Base-by-base conservation (phyloP, 2,797 vertebrate genomes). In the Onychomys torridus region DNA sequence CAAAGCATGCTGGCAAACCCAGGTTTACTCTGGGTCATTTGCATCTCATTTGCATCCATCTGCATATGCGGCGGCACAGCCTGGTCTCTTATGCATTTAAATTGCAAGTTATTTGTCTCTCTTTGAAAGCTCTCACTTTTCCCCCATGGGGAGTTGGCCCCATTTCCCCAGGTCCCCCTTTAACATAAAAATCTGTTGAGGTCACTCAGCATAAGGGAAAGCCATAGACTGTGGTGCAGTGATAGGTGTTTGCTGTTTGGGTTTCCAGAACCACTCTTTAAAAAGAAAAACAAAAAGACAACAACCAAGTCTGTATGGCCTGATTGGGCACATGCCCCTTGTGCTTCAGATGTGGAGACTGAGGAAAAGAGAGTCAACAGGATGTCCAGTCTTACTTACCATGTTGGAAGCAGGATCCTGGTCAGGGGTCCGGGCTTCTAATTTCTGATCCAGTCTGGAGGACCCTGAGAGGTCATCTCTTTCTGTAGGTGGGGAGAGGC, bases 11-110 rank as follows among this genome's bases (percentile, higher is more conserved):
- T 96, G 95, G 96, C 96, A 97, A 97, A 75, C 76, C 71, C 49
- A 85, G 89, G 93, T 97, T 96, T 84, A n/a, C 67, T 67, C 55
- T 11, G 49, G 87, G 0, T 0, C 19, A 96, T 97, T 97, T 98
- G 92, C 96, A 97, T 97, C 86, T 97, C 91, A 97, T 98, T 98
- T 98, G 95, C 97, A 97, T 97, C 59, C 13, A 98, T 97, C 94
- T 97, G 94, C 97, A 97, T 98, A 96, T 79, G 85, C 0, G 75
- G 92, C 97, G 89, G 96, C 96, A 96, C 96, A 96, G 97, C 95
- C 97, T 94, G 97, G 92, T 97, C 97, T 96, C 96, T 96, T 96
- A 96, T 95, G 97, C 97, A 97, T 97, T 98, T 98, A 97, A 98
- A 98, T 98, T 92, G 95, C 97, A 65, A 97, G 97, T 98, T 97